phyloP scores from a whole-genome alignment of 1,140 invertebrate genomes.

The Drosophila albomicans region DNA sequence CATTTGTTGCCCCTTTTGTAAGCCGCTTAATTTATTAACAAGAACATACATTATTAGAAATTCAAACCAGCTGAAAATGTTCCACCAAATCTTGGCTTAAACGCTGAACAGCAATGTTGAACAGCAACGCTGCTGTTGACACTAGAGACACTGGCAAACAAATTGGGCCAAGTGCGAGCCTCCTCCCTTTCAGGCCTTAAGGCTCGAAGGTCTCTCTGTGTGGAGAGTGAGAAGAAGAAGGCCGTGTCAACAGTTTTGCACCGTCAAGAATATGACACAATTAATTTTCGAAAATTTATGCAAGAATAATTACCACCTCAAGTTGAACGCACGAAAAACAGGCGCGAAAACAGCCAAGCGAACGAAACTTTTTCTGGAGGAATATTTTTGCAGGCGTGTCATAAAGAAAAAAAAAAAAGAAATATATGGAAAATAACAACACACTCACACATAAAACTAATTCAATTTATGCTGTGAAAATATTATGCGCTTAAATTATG shows the following conservation, averaged over 20 bases:
- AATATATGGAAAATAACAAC: not conserved
- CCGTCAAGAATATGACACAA: conserved; percentile 46
- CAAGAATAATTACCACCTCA: conserved; percentile 53
- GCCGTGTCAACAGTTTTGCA: conserved; percentile 43
- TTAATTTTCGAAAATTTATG: conserved; percentile 54
- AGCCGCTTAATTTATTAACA: conserved; percentile 53
- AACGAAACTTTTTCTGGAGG: conserved; percentile 2
- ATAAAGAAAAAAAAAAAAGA: not conserved
- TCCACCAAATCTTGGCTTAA: conserved; percentile 39
- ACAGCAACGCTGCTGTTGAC: conserved; percentile 27
- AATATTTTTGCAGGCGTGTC: conserved; percentile 19
- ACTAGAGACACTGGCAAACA: conserved; percentile 11
- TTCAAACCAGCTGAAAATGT: conserved; percentile 26
- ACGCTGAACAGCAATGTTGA: conserved; percentile 23
- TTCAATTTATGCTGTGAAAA: conserved; percentile 51
- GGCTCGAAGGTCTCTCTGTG: not conserved
- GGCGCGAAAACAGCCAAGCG: conserved; percentile 1
- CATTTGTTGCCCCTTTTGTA: conserved; percentile 2
- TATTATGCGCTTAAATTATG: conserved; percentile 53
- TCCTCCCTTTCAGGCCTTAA: too few relatives aligned
- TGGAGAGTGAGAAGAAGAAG: not conserved
- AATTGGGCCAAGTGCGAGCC: conserved; percentile 25
- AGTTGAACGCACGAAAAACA: conserved; percentile 15
- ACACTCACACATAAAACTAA: conserved; percentile 26
- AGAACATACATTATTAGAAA: conserved; percentile 46